Percentiles rank a stretch among this genome's conserved stretches.
phyloP scores from a whole-genome alignment of 2,888 invertebrate genomes.

The Agrochola lota region DNA sequence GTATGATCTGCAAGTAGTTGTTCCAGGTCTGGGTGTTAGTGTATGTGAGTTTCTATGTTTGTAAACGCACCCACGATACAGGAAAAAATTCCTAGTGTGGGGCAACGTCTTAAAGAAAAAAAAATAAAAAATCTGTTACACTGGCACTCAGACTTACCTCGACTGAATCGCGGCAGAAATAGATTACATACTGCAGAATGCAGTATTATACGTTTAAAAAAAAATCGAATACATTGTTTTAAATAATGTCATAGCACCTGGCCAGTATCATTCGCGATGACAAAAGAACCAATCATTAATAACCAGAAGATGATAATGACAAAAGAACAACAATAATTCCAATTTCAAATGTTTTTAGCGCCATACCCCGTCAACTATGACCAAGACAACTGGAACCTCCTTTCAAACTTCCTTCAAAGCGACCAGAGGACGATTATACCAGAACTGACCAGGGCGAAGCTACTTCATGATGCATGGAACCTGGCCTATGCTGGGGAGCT shows the following conservation, averaged over 20 bases:
- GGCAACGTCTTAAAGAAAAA: too few species aligned
- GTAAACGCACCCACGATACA: too few species aligned
- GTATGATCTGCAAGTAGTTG: too few species aligned
- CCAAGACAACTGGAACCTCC: slow-evolving; percentile 93
- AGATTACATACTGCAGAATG: not conserved
- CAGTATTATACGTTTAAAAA: not conserved
- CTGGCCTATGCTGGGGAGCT: slow-evolving; percentile 94
- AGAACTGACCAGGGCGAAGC: slow-evolving; percentile 93
- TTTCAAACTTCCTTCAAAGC: slow-evolving; percentile 92
- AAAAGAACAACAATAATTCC: not conserved
- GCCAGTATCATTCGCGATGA: not conserved
- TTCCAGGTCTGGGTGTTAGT: too few species aligned
- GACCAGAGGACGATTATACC: slow-evolving; percentile 91
- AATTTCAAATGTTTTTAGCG: slow-evolving; percentile 84
- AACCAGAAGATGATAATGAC: not conserved
- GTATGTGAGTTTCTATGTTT: too few species aligned
- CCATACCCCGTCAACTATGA: slow-evolving; percentile 97
- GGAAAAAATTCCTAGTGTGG: too few species aligned
- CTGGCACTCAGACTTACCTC: not conserved
- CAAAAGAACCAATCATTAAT: not conserved
- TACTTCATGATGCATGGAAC: slow-evolving; percentile 95
- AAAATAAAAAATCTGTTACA: too few species aligned
- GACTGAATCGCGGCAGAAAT: not conserved
- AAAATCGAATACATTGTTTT: not conserved
- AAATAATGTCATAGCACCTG: not conserved